Evolutionary conservation across 2,113 vertebrate species (phyloP), one percentile per base, ranked within the genome.

Genomic region (Paralichthys olivaceus): DNA sequence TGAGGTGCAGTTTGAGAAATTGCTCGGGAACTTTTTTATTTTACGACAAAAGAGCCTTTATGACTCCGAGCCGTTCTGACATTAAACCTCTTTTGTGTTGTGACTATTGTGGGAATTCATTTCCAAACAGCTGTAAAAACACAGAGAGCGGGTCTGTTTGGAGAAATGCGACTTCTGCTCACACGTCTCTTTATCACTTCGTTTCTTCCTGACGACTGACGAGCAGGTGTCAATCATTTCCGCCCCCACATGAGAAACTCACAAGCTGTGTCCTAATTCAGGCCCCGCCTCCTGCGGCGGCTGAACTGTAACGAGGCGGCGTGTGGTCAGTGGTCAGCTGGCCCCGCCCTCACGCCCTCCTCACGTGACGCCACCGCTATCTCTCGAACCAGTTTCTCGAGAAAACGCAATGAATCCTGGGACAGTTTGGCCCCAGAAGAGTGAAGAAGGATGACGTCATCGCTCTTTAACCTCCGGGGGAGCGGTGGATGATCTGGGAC

Each of bases 141-240:
- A 4, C 23, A 49, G 34, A 55, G 9, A 69, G 25, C 45, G n/a
- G 40, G 37, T 67, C 14, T 12, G 40, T 43, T 14, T 34, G 34
- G 20, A 15, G 28, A 66, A 62, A 43, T 34, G 40, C 8, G 53
- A 25, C 53, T n/a, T 9, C 45, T 47, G 45, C 45, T 45, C 40
- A 6, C 40, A 45, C 34, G 4, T 37, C 34, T 5, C 34, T 37
- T 37, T 37, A 37, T 37, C 34, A 8, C 8, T 37, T 37, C 5
- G 14, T 47, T 47, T 47, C 43, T 49, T 20, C n/a, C 29, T 3
- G 55, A n/a, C n/a, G n/a, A n/a, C n/a, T 54, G 80, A 81, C 58
- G 43, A 88, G 79, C 83, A 80, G 80, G 82, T 87, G 85, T 57
- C 25, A 58, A 12, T 87, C 73, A 22, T 71, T 26, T 65, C 81